Conservation (phyloP, 2,113 vertebrate genomes). For the Orthonyx spaldingii region DNA sequence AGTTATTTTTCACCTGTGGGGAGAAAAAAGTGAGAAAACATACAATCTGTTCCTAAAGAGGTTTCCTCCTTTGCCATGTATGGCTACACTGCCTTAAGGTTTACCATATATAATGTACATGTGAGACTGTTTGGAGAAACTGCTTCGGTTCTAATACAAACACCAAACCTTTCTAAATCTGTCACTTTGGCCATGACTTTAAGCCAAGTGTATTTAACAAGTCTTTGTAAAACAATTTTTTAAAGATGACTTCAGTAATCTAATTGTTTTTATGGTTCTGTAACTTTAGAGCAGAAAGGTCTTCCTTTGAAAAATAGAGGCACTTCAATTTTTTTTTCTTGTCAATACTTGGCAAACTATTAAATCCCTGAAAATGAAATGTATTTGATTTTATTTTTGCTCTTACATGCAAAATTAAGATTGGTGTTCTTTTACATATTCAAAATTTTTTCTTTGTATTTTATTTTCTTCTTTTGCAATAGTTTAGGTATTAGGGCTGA, state of each 20-base stretch:
- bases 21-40: neutral
- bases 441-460: neutral
- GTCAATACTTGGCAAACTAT: neutral
- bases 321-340: neutral
- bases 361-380: neutral
- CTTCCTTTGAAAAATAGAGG: neutral
- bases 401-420: neutral
- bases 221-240: neutral
- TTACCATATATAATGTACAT: neutral
- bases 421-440: neutral
- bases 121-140: neutral
- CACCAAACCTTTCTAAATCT: neutral
- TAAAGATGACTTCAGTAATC: neutral
- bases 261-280: neutral
- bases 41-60: neutral
- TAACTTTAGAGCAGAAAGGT: neutral
- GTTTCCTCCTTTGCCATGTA: neutral
- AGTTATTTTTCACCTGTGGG: neutral
- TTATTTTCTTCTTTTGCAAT: conserved; percentile 25
- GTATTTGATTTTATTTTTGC: conserved; percentile 6
- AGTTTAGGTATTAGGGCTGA: neutral
- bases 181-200: neutral
- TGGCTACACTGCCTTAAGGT: neutral
- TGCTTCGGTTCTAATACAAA: neutral
- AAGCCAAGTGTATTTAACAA: neutral